These are phyloP conservation scores for Nephrotoma appendiculata DNA, from an alignment of 2,888 invertebrate genomes.

Conservation along the genomic window DNA sequence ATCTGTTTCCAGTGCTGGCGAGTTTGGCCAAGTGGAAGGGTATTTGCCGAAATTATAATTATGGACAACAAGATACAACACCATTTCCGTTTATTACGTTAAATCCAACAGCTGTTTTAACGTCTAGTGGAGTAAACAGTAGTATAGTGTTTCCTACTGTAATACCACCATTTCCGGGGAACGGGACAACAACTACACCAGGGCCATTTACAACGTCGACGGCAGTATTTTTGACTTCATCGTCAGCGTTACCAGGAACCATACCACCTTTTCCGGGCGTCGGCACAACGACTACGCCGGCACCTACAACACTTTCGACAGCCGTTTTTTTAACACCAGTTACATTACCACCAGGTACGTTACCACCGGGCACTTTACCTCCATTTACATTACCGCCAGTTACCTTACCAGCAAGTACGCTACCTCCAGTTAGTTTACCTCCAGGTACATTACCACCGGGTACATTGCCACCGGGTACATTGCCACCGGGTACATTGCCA, in stretches of 20 bases:
- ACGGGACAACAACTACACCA: slow-evolving; percentile 11
- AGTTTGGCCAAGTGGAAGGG: slow-evolving; percentile 30
- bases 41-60: slow-evolving; percentile 20
- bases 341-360: slow-evolving; percentile 7
- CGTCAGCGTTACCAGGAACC: slow-evolving; percentile 10
- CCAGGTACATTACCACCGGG: slow-evolving; percentile 6
- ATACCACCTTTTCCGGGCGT: slow-evolving; percentile 13
- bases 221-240: slow-evolving; percentile 10
- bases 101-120: slow-evolving; percentile 18
- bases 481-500: not conserved
- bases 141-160: not conserved
- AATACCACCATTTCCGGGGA: slow-evolving; percentile 4
- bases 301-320: not conserved
- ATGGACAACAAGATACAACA: slow-evolving; percentile 17
- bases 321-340: not conserved
- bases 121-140: slow-evolving; percentile 7
- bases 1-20: slow-evolving; percentile 28
- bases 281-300: slow-evolving; percentile 8
- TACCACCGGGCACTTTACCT: slow-evolving; percentile 10
- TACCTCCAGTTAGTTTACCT: slow-evolving; percentile 4
- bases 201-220: slow-evolving; percentile 4
- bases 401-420: not conserved
- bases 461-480: slow-evolving; percentile 8
- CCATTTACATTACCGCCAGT: slow-evolving; percentile 7
- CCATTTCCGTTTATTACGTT: slow-evolving; percentile 23